A percentile compares a stretch with the other conserved stretches of the same genome.
Conservation (phyloP, 2,113 vertebrate species). For the Phoenicopterus ruber region DNA sequence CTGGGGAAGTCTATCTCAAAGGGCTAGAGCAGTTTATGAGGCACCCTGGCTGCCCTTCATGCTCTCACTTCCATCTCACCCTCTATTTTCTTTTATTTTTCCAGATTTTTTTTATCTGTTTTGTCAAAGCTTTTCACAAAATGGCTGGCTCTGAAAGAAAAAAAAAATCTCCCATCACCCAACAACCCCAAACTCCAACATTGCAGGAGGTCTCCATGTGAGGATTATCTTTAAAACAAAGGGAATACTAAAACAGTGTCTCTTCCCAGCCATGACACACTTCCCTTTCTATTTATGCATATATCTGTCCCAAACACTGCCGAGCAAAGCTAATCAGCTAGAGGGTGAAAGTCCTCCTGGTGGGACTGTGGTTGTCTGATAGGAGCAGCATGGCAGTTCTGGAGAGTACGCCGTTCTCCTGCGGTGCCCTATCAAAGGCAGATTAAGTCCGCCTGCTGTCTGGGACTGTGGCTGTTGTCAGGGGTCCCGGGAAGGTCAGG, state of each 20-base stretch:
- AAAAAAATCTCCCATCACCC: background rate
- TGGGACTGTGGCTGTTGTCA: background rate
- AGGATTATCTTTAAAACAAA: background rate
- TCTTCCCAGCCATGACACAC: background rate
- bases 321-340: background rate
- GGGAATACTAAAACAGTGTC: background rate
- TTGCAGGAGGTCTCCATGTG: background rate
- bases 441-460: background rate
- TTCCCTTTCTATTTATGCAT: background rate
- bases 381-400: background rate
- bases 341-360: background rate
- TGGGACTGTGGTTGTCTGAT: background rate
- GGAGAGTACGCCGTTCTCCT: fast-evolving
- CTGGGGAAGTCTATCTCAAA: background rate
- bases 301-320: background rate
- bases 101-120: background rate
- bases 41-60: background rate
- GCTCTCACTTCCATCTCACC: background rate
- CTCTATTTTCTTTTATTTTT: background rate
- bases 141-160: background rate
- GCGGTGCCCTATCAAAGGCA: background rate
- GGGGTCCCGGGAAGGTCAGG: background rate
- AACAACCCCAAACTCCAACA: background rate
- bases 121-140: background rate
- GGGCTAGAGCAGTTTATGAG: background rate